Evolutionary conservation across 2,113 vertebrate genomes (phyloP).

Genomic region (Emydocephalus ijimae): DNA sequence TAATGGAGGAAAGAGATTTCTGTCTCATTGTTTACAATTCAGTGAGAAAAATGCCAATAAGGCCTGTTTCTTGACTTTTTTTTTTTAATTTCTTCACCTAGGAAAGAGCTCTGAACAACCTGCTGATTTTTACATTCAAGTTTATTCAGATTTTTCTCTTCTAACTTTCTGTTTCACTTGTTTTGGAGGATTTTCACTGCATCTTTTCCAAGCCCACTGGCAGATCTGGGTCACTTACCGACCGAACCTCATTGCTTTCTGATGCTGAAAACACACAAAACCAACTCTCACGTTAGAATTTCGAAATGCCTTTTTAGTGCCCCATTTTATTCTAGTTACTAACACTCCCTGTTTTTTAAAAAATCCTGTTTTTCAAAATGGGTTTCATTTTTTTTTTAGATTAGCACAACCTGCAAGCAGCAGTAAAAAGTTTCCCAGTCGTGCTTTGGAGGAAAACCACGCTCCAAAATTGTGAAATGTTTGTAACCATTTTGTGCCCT

Average conservation of each 20-base stretch:
- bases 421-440: not conserved
- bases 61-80: conserved; percentile 26
- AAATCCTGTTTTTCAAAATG: not conserved
- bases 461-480: not conserved
- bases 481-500: not conserved
- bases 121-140: conserved; percentile 43
- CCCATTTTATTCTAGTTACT: not conserved
- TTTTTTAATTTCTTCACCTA: conserved; percentile 40
- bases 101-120: conserved; percentile 66
- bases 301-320: not conserved
- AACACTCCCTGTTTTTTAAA: not conserved
- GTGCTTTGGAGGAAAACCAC: not conserved
- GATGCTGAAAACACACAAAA: not conserved
- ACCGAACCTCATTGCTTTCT: conserved; percentile 2
- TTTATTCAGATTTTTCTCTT: conserved; percentile 52
- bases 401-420: not conserved
- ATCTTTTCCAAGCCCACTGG: not conserved
- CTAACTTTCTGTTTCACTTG: conserved; percentile 35
- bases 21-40: conserved; percentile 47
- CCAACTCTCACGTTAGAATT: not conserved
- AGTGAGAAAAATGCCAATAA: conserved; percentile 44
- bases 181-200: conserved; percentile 34
- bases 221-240: not conserved
- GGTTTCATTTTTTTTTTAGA: not conserved
- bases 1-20: not conserved